A percentile compares a stretch with the other conserved stretches of the same genome.
phyloP scores from a whole-genome alignment of 92 coral and sea anemone genomes.

The Montipora capitata region DNA sequence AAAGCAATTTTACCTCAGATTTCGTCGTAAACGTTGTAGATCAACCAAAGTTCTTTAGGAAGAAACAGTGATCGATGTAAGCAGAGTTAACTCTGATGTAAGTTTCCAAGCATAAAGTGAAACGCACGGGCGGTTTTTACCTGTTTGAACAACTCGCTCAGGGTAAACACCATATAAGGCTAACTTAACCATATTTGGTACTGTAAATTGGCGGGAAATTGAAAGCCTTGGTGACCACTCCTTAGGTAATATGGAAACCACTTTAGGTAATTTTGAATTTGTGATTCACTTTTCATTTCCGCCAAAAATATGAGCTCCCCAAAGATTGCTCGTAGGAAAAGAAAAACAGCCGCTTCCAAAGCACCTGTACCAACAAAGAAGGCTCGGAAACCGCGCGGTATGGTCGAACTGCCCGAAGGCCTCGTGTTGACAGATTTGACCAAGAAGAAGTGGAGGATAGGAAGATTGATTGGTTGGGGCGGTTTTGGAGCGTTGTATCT shows the following conservation, averaged over 20 bases:
- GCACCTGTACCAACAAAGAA: slow-evolving; percentile 77
- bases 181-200: slow-evolving; percentile 32
- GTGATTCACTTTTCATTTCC: background rate
- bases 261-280: background rate
- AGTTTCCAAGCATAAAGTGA: background rate
- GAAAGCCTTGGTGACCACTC: slow-evolving; percentile 38
- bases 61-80: background rate
- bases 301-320: slow-evolving; percentile 80
- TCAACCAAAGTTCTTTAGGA: background rate
- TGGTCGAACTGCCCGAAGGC: slow-evolving; percentile 90
- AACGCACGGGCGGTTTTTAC: background rate
- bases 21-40: background rate
- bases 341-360: slow-evolving; percentile 68
- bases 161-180: slow-evolving; percentile 5
- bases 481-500: slow-evolving; percentile 99
- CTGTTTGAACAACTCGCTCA: background rate
- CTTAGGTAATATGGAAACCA: background rate
- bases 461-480: slow-evolving; percentile 96
- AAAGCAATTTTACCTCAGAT: background rate
- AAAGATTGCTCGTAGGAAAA: slow-evolving; percentile 67
- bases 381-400: slow-evolving; percentile 94
- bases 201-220: slow-evolving; percentile 28
- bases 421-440: slow-evolving; percentile 83
- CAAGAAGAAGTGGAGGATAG: slow-evolving; percentile 91
- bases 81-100: no score